Base-by-base conservation (phyloP, 1,140 invertebrate genomes). In the Drosophila prosaltans region DNA sequence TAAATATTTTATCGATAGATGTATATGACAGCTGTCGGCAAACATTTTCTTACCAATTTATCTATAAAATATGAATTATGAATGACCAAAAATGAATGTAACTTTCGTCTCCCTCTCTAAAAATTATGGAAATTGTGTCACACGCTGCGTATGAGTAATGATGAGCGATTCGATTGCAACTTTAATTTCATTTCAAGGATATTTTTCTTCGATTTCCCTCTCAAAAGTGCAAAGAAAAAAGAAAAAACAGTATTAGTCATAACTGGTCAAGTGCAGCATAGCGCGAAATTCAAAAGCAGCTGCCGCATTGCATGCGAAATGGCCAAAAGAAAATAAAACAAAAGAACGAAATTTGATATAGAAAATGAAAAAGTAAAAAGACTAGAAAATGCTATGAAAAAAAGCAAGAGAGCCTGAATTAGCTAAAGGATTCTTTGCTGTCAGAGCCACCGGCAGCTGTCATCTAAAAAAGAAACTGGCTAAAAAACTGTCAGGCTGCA, bases 211-310 rank as follows among this genome's bases (percentile, higher is more conserved):
- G 24, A 63, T 60, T 72, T 65, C n/a, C 1, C 7, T 74, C 84
- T 30, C 28, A 2, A 89, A 89, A 2, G 2, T 30, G 2, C 1
- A 36, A 36, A 36, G 6, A 36, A 36, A 36, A 36, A 36, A 30
- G 28, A 36, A 36, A 36, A 6, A 36, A 16, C 16, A 6, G 6
- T 89, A 89, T 89, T 89, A 81, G 89, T 51, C 45, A 90, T 36
- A 84, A 70, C 78, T 83, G 69, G 71, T 89, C 78, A 58, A 89
- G 84, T 74, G 84, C 80, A 89, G 63, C 84, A 66, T 74, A 78
- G 84, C 84, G 84, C 84, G 85, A 89, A 89, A 89, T 89, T 89
- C 81, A 84, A 89, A 89, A 68, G 84, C 84, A 89, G 72, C 80
- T 89, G 80, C 63, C 74, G 77, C 84, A 72, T 72, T 66, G 80